Conservation (phyloP, 2,113 vertebrate species). For the Peromyscus leucopus region DNA sequence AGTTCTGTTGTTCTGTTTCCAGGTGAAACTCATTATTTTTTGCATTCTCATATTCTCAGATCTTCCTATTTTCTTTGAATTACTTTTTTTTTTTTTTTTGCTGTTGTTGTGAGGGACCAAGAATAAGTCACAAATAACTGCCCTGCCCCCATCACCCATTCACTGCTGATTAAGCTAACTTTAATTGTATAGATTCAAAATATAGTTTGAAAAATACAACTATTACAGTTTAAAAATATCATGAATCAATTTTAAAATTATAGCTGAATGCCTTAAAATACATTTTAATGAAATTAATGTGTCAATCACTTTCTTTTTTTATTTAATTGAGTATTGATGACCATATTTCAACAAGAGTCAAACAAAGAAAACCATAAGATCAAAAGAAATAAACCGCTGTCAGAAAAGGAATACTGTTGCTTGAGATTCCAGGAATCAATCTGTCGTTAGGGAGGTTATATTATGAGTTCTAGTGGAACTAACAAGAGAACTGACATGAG, state of each 20-base stretch:
- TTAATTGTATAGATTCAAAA: neutral
- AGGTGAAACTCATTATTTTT: conserved; percentile 2
- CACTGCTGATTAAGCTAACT: neutral
- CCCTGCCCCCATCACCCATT: neutral
- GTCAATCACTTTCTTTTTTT: neutral
- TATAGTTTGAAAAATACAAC: neutral
- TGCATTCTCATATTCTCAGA: neutral
- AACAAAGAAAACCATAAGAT: neutral
- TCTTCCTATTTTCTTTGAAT: neutral
- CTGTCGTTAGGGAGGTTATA: neutral
- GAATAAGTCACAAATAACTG: neutral
- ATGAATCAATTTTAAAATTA: conserved; percentile 2
- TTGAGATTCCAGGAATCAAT: neutral
- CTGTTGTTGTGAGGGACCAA: neutral
- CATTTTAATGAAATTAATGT: neutral
- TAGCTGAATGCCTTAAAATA: neutral
- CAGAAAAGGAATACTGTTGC: neutral
- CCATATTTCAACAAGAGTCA: neutral
- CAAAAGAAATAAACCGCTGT: neutral
- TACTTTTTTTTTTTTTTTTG: neutral
- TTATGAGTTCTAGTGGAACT: neutral
- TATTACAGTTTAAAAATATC: neutral
- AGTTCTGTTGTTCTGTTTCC: conserved; percentile 1
- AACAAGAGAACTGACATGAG: neutral
- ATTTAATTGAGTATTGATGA: neutral